Conservation (phyloP, 1,140 invertebrate species). For the Vanessa atalanta region DNA sequence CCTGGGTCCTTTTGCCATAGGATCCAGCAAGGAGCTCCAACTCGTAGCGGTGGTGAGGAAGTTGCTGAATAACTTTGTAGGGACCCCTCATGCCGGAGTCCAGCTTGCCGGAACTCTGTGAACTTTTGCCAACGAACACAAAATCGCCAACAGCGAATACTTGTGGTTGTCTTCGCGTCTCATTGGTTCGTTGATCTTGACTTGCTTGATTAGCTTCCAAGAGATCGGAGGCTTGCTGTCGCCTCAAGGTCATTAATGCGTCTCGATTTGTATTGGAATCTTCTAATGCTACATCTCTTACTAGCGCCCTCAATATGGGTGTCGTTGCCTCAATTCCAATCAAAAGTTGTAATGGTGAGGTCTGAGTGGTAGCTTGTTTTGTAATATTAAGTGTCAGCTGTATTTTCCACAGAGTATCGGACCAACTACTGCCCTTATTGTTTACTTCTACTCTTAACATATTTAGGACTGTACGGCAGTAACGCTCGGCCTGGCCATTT, state of each 20-base stretch:
- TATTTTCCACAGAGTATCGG: conserved; percentile 25
- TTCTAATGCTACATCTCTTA: not conserved
- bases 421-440: not conserved
- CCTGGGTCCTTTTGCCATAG: too few species aligned
- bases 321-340: conserved; percentile 29
- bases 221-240: too few species aligned
- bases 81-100: too few species aligned
- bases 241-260: not conserved
- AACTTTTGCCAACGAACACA: too few species aligned
- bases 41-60: too few species aligned
- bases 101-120: too few species aligned
- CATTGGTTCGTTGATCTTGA: too few species aligned
- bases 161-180: too few species aligned
- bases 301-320: not conserved
- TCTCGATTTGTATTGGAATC: not conserved
- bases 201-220: too few species aligned
- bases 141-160: too few species aligned
- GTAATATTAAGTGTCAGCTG: conserved; percentile 31
- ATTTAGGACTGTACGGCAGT: conserved; percentile 29
- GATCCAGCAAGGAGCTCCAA: too few species aligned
- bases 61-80: too few species aligned
- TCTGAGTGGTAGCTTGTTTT: conserved; percentile 26
- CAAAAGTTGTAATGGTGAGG: conserved; percentile 19
- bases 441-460: conserved; percentile 24
- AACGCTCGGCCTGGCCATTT: conserved; percentile 36